phyloP scores from a whole-genome alignment of 2,797 vertebrate genomes.

The Phoebastria nigripes region DNA sequence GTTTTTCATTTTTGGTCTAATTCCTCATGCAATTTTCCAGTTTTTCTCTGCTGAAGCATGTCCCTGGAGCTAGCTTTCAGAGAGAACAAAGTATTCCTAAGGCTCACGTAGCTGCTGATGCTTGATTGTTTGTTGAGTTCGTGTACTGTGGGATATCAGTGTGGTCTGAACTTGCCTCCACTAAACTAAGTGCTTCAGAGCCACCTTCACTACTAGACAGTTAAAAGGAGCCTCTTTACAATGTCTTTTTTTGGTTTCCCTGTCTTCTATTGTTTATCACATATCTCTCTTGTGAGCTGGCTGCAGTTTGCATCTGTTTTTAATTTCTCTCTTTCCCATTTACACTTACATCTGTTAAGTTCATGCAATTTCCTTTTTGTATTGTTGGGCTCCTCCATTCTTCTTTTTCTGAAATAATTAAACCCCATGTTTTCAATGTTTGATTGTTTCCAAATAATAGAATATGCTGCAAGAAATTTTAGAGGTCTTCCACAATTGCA shows the following conservation, averaged over 20 bases:
- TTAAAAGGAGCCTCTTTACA: background rate
- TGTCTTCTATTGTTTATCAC: background rate
- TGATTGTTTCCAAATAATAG: background rate
- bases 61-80: background rate
- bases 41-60: background rate
- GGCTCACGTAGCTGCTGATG: background rate
- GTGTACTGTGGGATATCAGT: background rate
- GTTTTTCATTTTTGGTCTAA: background rate
- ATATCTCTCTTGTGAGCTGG: background rate
- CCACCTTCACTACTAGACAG: background rate
- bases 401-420: constrained; percentile 17
- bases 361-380: background rate
- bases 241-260: background rate
- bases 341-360: background rate
- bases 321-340: background rate
- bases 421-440: background rate
- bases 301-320: background rate
- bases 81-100: background rate
- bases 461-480: constrained; percentile 1
- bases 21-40: background rate
- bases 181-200: background rate
- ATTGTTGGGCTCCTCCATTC: background rate
- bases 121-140: background rate
- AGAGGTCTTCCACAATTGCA: background rate
- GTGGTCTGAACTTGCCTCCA: background rate